A percentile compares a stretch with the other conserved stretches of the same genome.
Conservation (phyloP, 2,113 vertebrate genomes). For the Gymnorhina tibicen region DNA sequence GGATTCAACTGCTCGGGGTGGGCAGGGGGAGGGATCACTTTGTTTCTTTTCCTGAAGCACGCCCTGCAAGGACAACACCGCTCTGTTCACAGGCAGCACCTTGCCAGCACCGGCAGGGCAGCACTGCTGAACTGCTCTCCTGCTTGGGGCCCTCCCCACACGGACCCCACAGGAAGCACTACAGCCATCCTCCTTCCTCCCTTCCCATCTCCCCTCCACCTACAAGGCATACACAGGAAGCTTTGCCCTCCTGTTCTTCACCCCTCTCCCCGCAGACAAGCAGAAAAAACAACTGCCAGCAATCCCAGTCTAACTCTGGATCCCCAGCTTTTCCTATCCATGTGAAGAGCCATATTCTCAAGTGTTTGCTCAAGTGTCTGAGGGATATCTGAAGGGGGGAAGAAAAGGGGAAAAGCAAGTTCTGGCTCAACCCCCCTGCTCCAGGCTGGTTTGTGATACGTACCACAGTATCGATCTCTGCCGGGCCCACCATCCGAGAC, state of each 20-base stretch:
- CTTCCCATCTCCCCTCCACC: background rate
- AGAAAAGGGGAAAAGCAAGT: background rate
- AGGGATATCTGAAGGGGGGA: rapidly evolving
- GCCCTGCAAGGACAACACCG: rapidly evolving
- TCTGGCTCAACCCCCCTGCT: rapidly evolving
- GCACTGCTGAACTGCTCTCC: background rate
- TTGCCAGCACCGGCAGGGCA: rapidly evolving
- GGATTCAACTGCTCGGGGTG: background rate
- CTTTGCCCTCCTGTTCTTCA: background rate
- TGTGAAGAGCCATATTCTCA: rapidly evolving
- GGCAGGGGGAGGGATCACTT: background rate
- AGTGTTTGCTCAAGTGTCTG: background rate
- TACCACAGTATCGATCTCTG: conserved; percentile 84
- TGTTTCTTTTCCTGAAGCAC: background rate
- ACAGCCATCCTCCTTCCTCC: rapidly evolving
- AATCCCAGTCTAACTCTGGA: background rate
- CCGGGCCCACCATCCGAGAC: conserved; percentile 71
- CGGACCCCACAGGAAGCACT: background rate
- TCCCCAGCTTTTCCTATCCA: background rate
- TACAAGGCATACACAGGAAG: background rate
- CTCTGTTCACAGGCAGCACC: background rate
- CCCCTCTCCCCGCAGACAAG: background rate
- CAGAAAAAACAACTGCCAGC: background rate
- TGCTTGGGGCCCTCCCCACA: background rate
- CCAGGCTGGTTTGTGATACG: background rate